Evolutionary conservation across 2,113 vertebrate genomes (phyloP).

Genomic region (Sylvia atricapilla): DNA sequence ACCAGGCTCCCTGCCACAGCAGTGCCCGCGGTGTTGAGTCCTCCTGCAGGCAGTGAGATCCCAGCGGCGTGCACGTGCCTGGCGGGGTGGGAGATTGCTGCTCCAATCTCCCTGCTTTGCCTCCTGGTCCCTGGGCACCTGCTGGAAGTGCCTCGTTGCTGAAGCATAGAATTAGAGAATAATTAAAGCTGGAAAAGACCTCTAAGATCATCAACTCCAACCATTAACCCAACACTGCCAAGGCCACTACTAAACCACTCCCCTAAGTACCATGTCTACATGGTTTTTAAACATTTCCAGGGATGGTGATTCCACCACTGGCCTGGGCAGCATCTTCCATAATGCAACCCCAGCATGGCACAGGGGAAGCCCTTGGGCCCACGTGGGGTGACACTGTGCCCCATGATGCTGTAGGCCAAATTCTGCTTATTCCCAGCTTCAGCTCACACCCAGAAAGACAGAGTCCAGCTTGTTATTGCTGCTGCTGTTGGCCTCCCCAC

Average conservation of each 20-base stretch:
- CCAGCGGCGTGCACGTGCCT: rapidly evolving
- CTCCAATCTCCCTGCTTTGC: neutral
- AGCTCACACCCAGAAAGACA: neutral
- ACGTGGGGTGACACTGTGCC: neutral
- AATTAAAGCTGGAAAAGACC: neutral
- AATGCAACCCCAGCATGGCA: rapidly evolving
- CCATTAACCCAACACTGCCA: neutral
- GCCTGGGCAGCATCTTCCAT: neutral
- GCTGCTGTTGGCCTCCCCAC: neutral
- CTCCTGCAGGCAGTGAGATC: neutral
- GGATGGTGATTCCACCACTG: neutral
- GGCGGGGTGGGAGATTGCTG: neutral
- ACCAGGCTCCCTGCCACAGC: neutral
- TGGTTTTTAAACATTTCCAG: neutral
- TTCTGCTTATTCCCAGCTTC: neutral
- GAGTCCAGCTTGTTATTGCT: neutral
- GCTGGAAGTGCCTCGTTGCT: neutral
- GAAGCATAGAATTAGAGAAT: neutral
- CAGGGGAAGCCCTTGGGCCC: rapidly evolving
- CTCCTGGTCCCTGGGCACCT: neutral
- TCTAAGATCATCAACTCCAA: neutral
- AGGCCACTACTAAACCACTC: neutral
- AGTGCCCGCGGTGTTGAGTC: neutral
- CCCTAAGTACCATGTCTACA: neutral
- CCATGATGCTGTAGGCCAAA: rapidly evolving